Base-by-base conservation (phyloP, 2,888 invertebrate genomes). In the Aphelenchoides bicaudatus region DNA sequence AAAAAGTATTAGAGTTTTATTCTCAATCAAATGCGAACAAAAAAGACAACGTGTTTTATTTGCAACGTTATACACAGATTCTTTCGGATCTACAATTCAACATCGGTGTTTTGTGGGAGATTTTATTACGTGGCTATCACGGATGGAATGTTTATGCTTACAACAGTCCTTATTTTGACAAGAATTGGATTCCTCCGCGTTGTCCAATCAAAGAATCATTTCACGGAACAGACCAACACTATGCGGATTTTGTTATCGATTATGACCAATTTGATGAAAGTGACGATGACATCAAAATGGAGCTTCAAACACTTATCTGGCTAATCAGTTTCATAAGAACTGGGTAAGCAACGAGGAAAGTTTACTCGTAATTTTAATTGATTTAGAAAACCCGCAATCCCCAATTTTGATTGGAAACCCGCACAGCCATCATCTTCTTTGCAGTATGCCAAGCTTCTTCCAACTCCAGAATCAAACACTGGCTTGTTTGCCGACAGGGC, bases 71-170 rank as follows among this genome's bases (percentile, higher is more conserved):
- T 53, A 52, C 55, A 16, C 46, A 68, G 23, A 28, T 66, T 3
- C 37, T 65, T 10, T 48, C 63, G n/a, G 68, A 66, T 39, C n/a
- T 66, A 8, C 64, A 61, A 10, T 66, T 61, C 47, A 61, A 43
- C 23, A 31, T 61, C 2, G 61, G 58, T 2, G 43, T 39, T 19
- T 31, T 60, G 30, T 56, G 56, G 48, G 66, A 66, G 46, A 39
- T 49, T 13, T 25, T 48, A 29, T 34, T 43, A n/a, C 67, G 61
- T 28, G 25, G 31, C 21, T 21, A 43, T 8, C 10, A 19, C 16
- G 38, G 50, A 23, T 61, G 64, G 63, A 56, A 50, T 19, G 38
- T 65, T 23, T 66, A 49, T 48, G 55, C 58, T 16, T 66, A 58
- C 34, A n/a, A 51, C 25, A 55, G 38, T 39, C 25, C 57, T n/a